Conservation (phyloP, 2,113 vertebrate genomes). For the Limnothrissa miodon region DNA sequence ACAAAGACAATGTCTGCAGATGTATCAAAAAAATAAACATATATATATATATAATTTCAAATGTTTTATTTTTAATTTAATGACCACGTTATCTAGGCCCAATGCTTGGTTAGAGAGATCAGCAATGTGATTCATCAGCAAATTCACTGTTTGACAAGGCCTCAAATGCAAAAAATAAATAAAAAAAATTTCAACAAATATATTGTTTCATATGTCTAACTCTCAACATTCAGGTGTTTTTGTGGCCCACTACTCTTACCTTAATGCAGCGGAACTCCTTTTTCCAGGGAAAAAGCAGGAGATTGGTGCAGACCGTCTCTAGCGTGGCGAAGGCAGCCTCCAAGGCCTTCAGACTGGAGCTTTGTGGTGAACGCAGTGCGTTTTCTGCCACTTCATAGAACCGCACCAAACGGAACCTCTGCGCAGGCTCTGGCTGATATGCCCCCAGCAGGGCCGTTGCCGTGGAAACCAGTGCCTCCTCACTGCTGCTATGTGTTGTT, state of each 20-base stretch:
- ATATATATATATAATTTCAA: background rate
- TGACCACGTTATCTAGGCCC: background rate
- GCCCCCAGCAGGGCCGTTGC: slow-evolving; percentile 89
- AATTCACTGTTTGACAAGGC: background rate
- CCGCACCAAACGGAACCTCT: slow-evolving; percentile 88
- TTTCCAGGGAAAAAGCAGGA: slow-evolving; percentile 97
- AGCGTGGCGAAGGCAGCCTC: slow-evolving; percentile 84
- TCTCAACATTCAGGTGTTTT: no score
- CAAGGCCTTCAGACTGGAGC: slow-evolving; percentile 81
- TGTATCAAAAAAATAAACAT: background rate
- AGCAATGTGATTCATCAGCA: background rate
- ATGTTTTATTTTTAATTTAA: background rate
- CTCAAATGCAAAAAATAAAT: background rate
- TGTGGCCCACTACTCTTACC: slow-evolving; percentile 66
- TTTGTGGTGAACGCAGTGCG: slow-evolving; percentile 80
- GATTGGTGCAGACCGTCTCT: slow-evolving; percentile 90
- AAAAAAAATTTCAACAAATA: background rate
- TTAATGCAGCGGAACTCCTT: slow-evolving; percentile 97
- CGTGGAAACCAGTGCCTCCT: slow-evolving; percentile 84
- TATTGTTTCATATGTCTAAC: no score
- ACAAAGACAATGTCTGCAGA: background rate
- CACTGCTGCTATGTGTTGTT: slow-evolving; percentile 46
- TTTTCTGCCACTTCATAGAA: slow-evolving; percentile 93
- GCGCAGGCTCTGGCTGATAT: slow-evolving; percentile 86
- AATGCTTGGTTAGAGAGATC: background rate